phyloP scores from a whole-genome alignment of 1,140 invertebrate genomes.

The Drosophila lacteicornis region DNA sequence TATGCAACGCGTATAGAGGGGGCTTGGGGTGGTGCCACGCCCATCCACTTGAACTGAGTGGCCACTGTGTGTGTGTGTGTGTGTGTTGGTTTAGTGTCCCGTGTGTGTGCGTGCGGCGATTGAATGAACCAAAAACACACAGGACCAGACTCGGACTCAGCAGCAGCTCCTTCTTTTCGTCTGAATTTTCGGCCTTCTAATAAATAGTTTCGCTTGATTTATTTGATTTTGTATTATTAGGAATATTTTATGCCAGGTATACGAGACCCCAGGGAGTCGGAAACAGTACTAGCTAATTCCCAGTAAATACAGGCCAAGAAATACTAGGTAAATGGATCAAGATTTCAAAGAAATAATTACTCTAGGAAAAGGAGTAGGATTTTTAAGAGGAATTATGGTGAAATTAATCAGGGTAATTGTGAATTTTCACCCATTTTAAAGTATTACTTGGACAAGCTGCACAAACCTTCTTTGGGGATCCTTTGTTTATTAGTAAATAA shows the following conservation, averaged over 20 bases:
- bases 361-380: too few relatives aligned
- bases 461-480: too few relatives aligned
- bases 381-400: too few relatives aligned
- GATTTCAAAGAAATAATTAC: too few relatives aligned
- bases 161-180: slow-evolving; percentile 18
- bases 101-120: slow-evolving; percentile 38
- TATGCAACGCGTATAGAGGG: slow-evolving; percentile 35
- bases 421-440: too few relatives aligned
- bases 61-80: slow-evolving; percentile 15
- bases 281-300: slow-evolving; percentile 1
- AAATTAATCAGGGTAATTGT: too few relatives aligned
- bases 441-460: too few relatives aligned
- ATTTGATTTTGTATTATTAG: slow-evolving; percentile 81
- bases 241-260: slow-evolving; percentile 73
- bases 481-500: too few relatives aligned
- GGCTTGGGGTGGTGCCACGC: slow-evolving; percentile 9
- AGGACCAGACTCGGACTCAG: background rate
- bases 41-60: slow-evolving; percentile 60
- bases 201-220: slow-evolving; percentile 77
- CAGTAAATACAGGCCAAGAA: background rate
- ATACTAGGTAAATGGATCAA: background rate
- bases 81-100: slow-evolving; percentile 22
- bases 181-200: slow-evolving; percentile 48
- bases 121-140: slow-evolving; percentile 22
- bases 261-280: slow-evolving; percentile 51